Evolutionary conservation across 1,140 invertebrate genomes (phyloP), one percentile per base, ranked within the genome.

Genomic region (Platorchestia sp.): DNA sequence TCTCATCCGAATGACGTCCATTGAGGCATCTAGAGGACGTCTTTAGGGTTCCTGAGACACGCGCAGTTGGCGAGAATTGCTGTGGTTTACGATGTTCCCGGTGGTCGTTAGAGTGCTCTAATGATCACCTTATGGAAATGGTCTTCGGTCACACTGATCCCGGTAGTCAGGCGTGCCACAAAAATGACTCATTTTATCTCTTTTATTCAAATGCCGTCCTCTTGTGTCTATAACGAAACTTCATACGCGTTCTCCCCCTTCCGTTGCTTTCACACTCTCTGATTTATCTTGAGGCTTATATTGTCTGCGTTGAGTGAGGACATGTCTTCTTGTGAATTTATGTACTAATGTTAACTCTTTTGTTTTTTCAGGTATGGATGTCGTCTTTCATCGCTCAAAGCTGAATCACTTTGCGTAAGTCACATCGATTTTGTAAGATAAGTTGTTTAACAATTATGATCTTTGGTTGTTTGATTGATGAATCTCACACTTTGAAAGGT

Each of bases 131-230:
- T 75, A 75, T 75, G 59, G 59, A 75, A 75, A 75, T 75, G 59
- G 36, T 75, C 59, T 75, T 75, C 59, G 59, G 59, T 75, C 14
- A 75, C 59, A 75, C 59, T 75, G 59, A 75, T 75, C 59, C 59
- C 36, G 59, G 59, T 27, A 75, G 14, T 75, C 14, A 75, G 59
- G 59, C 59, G 59, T 75, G 59, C 36, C 59, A 75, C 59, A 75
- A 75, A 75, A 75, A 75, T 75, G 59, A 75, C 59, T 75, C 59
- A 75, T 75, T 75, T 75, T 75, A 75, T 75, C 59, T 75, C 59
- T 75, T 75, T 75, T 75, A 75, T 75, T 75, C 59, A 75, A 75
- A 75, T 75, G 59, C 59, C 27, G 59, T 36, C 59, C 59, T 75
- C 59, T 75, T 10, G 27, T 27, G 59, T 51, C 59, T 27, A 75